These are phyloP conservation scores for Calosoma granatense DNA, from an alignment of 1,140 invertebrate genomes.

Conservation along the genomic window DNA sequence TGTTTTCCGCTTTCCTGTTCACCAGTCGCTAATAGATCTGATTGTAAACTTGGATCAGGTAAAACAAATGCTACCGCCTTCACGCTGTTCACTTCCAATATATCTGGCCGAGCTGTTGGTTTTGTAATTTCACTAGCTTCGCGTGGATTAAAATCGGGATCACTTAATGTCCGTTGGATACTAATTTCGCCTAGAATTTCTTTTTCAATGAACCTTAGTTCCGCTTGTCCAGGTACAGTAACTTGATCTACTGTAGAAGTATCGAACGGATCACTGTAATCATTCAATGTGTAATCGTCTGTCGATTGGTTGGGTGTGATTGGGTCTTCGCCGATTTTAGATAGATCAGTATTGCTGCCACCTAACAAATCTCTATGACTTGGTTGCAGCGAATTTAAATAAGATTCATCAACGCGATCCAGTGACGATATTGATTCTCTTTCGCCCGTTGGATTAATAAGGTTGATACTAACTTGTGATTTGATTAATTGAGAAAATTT, in stretches of 20 bases:
- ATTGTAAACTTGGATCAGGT: slow-evolving; percentile 34
- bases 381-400: slow-evolving; percentile 31
- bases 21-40: slow-evolving; percentile 30
- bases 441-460: slow-evolving; percentile 39
- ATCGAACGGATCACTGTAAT: slow-evolving; percentile 74
- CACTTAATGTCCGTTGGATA: slow-evolving; percentile 41
- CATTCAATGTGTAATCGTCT: slow-evolving; percentile 40
- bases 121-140: slow-evolving; percentile 37
- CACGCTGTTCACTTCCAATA: slow-evolving; percentile 35
- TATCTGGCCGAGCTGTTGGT: slow-evolving; percentile 47
- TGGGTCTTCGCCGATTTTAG: slow-evolving; percentile 54
- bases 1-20: slow-evolving; percentile 39
- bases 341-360: slow-evolving; percentile 64
- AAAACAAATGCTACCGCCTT: slow-evolving; percentile 65
- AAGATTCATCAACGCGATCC: slow-evolving; percentile 22
- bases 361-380: slow-evolving; percentile 52
- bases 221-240: slow-evolving; percentile 60
- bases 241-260: slow-evolving; percentile 63
- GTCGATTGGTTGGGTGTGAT: slow-evolving; percentile 45
- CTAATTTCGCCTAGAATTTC: slow-evolving; percentile 51
- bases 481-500: slow-evolving; percentile 25
- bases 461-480: slow-evolving; percentile 41
- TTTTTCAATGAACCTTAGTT: slow-evolving; percentile 67
- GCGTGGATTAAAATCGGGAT: slow-evolving; percentile 68
- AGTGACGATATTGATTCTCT: slow-evolving; percentile 41